Base-by-base conservation (phyloP, 2,888 invertebrate genomes). In the Ctenicera cuprea region DNA sequence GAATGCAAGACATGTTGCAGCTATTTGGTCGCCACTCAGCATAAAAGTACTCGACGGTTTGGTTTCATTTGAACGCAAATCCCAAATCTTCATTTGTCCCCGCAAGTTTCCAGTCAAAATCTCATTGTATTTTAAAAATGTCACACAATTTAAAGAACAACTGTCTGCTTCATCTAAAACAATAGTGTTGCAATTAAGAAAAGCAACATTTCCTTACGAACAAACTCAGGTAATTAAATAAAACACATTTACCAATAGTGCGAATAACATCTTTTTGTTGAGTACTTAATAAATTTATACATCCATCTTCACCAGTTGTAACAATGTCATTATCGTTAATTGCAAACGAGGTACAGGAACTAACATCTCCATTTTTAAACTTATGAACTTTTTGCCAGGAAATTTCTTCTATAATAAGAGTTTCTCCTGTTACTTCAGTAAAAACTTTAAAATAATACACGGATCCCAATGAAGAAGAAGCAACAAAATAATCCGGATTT, bases 71-170 rank as follows among this genome's bases (percentile, higher is more conserved):
- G 90, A 89, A 76, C 96, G 89, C 8, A 96, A 87, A 85, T 97
- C 97, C 92, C 95, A 97, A 72, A 96, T 91, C 85, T 97, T 96
- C 90, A 97, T 93, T 81, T 96, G 94, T 0, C 97, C 97, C 83
- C 95, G 88, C n/a, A 94, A 88, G 86, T 97, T 97, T 16, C 95
- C 95, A 0, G 95, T 94, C 52, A 97, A 90, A 22, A 96, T 89
- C 90, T 95, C 91, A 79, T 89, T 90, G 81, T 91, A 91, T 77
- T 86, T 94, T 18, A 96, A 88, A 85, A 94, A 97, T 78, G 91
- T 90, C 0, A 95, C 91, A 68, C 94, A 92, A 82, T 94, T 92
- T 57, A 97, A 85, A 0, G 95, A 92, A 83, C 95, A 94, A 84
- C 95, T 95, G 83, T 96, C 97, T 0, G 94, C 94, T 75, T 91